Percentiles rank a stretch among this genome's conserved stretches.
These are phyloP conservation scores for Malacoraja senta DNA, from an alignment of 2,797 vertebrate genomes.

Conservation along the genomic window DNA sequence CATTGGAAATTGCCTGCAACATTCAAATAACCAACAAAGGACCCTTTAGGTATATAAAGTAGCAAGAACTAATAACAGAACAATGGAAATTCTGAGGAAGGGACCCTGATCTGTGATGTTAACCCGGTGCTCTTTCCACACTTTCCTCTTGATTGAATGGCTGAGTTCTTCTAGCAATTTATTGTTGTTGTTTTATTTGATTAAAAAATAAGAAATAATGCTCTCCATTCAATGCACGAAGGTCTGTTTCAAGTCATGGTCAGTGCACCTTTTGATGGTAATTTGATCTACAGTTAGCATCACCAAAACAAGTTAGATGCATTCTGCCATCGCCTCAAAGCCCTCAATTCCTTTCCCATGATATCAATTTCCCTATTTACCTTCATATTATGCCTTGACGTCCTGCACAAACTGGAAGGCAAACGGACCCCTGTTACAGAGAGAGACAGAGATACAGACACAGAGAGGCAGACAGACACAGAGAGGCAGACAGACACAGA, in stretches of 20 bases:
- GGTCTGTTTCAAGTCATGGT: not conserved
- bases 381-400: not conserved
- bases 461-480: no score
- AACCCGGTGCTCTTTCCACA: no score
- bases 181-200: no score
- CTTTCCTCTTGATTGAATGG: no score
- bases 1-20: not conserved
- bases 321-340: not conserved
- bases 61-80: no score
- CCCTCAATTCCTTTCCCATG: not conserved
- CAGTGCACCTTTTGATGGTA: not conserved
- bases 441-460: no score
- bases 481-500: no score
- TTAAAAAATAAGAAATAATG: not conserved
- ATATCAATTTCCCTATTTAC: not conserved
- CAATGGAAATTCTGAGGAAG: no score
- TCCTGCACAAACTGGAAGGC: not conserved
- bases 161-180: no score
- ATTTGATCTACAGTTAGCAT: not conserved
- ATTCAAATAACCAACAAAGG: not conserved
- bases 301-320: not conserved
- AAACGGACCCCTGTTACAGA: not conserved
- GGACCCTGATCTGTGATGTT: no score
- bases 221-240: not conserved
- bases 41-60: no score